A percentile compares a stretch with the other conserved stretches of the same genome.
Conservation (phyloP, 2,113 vertebrate genomes). For the Sterrhoptilus dennistouni region DNA sequence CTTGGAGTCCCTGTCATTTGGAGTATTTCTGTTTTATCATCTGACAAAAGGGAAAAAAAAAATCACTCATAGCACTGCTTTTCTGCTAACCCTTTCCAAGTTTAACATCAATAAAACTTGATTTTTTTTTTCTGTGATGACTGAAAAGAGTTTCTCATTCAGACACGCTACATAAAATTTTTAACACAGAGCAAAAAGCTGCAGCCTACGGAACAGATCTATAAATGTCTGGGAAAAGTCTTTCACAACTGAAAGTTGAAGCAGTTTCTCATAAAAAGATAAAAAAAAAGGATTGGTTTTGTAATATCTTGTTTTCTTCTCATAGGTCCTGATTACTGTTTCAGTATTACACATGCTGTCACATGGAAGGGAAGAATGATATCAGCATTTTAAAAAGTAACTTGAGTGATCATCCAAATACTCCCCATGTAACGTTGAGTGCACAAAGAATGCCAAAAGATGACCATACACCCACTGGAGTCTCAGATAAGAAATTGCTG, state of each 20-base stretch:
- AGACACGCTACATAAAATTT: neutral
- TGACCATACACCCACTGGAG: neutral
- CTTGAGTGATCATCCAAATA: neutral
- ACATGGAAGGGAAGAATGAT: neutral
- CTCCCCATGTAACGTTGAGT: neutral
- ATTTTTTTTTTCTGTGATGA: conserved; percentile 2
- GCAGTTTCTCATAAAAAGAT: neutral
- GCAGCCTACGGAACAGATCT: neutral
- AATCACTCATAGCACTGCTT: neutral
- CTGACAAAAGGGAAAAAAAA: neutral
- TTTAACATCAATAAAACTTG: conserved; percentile 26
- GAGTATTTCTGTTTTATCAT: neutral
- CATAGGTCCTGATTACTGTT: neutral
- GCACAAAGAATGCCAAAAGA: neutral
- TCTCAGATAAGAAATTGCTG: neutral
- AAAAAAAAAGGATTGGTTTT: neutral
- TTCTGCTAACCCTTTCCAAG: conserved; percentile 5
- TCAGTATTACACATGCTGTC: neutral
- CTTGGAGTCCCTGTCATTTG: neutral
- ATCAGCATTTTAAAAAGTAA: neutral
- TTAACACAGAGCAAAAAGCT: neutral
- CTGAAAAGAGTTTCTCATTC: neutral
- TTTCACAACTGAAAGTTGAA: neutral
- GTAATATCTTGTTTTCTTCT: neutral
- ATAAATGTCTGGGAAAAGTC: neutral